Base-by-base conservation (phyloP, 2,113 vertebrate species). In the Eulacestoma nigropectus region DNA sequence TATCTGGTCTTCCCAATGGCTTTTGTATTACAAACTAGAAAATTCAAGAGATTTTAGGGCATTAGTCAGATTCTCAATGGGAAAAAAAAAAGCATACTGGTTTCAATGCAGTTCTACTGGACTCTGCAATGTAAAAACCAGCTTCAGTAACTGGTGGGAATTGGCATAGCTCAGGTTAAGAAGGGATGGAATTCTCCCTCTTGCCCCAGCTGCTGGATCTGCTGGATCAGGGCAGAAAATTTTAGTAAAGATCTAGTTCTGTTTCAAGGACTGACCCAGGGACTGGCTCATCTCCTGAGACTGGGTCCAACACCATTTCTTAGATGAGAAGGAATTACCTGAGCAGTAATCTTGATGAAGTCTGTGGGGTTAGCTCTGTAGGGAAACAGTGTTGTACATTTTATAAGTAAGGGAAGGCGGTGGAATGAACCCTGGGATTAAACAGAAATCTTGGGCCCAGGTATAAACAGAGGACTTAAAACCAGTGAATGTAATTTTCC, bases 11-110 rank as follows among this genome's bases (percentile, higher is more conserved):
- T 79, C 75, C 49, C 44, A 87, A 30, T 25, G n/a, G 68, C 72
- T 87, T 82, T 75, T 87, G 55, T 81, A 53, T 89, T 46, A 86
- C 59, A 73, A 96, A 77, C n/a, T n/a, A 77, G 60, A 93, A 88
- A 77, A 74, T 35, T 10, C 23, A 76, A 87, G 67, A 76, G 10
- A 41, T 81, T 87, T 93, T 75, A 68, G 41, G 84, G 9, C 55
- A 53, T 63, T 44, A 46, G 35, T 85, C 26, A 53, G 39, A 55
- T 89, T 74, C 35, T 59, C 3, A 8, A 23, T 62, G 37, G 55
- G 49, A 0, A 12, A 20, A 27, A 32, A 65, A 90, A 84, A 80
- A 47, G 2, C 3, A 1, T 50, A 16, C 35, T 82, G 62, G 37
- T 91, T 84, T 87, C 57, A 89, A 42, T 82, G 49, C 67, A 76